Conservation (phyloP, 2,113 vertebrate genomes). For the Oreocharis arfaki region DNA sequence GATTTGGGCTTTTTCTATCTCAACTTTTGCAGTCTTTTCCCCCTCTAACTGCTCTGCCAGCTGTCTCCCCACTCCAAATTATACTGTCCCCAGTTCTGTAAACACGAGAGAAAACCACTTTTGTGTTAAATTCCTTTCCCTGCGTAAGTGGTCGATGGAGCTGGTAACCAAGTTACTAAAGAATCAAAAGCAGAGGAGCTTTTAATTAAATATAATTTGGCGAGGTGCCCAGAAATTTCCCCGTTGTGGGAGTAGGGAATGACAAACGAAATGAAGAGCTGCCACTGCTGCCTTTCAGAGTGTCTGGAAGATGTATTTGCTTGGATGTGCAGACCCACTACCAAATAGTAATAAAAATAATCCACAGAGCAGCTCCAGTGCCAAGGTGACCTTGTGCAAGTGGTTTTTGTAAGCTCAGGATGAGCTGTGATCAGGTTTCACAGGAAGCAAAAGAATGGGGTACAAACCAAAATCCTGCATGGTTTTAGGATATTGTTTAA, state of each 20-base stretch:
- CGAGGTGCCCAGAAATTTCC: background rate
- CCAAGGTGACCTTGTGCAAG: background rate
- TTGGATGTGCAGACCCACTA: background rate
- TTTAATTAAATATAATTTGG: constrained; percentile 61
- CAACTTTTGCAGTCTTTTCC: background rate
- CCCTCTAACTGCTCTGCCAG: background rate
- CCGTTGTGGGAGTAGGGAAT: background rate
- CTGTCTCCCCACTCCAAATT: background rate
- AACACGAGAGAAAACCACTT: background rate
- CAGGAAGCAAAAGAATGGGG: background rate
- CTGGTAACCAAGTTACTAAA: constrained; percentile 35
- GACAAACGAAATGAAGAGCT: background rate
- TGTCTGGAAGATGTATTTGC: background rate
- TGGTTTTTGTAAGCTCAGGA: background rate
- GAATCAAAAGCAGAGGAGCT: constrained; percentile 16
- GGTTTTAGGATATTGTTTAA: background rate
- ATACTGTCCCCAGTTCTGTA: background rate
- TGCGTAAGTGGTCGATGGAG: background rate
- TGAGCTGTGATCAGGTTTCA: background rate
- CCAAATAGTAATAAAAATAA: background rate
- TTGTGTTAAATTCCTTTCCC: constrained; percentile 33
- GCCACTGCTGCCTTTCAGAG: background rate
- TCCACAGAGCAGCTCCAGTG: background rate
- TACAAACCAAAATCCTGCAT: rapidly evolving
- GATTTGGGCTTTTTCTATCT: background rate